Evolutionary conservation across 2,888 invertebrate genomes (phyloP).

Genomic region (Diarsia rubi): DNA sequence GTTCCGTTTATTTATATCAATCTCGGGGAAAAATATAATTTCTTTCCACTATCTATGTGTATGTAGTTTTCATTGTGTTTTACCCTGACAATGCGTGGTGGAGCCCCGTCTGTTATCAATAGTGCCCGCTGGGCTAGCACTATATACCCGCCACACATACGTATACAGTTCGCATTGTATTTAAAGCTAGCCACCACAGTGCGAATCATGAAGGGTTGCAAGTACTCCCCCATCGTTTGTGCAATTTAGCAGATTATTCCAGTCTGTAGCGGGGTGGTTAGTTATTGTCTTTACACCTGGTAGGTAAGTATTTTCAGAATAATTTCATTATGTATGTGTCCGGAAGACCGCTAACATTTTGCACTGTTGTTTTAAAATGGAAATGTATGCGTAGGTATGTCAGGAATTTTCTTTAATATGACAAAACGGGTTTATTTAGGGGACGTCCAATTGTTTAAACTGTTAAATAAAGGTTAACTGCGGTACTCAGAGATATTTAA

Average conservation of each 20-base stretch:
- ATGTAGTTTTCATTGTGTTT: conserved; percentile 46
- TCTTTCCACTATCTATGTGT: conserved; percentile 20
- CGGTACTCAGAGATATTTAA: no score
- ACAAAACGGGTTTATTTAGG: not conserved
- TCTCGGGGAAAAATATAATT: conserved; percentile 22
- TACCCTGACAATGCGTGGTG: conserved; percentile 50
- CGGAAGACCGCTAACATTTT: not conserved
- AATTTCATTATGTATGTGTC: not conserved
- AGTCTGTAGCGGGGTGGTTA: conserved; percentile 20
- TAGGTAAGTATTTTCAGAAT: not conserved
- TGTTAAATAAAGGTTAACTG: no score
- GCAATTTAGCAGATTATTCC: conserved; percentile 56
- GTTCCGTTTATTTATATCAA: conserved; percentile 25
- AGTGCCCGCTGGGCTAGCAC: conserved; percentile 47
- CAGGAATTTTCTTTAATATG: conserved; percentile 2
- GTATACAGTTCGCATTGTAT: conserved; percentile 44
- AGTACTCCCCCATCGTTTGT: conserved; percentile 48
- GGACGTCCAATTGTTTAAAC: not conserved
- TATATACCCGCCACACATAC: not conserved
- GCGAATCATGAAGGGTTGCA: conserved; percentile 51
- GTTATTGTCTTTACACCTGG: conserved; percentile 12
- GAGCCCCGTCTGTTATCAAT: conserved; percentile 53
- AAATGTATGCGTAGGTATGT: not conserved
- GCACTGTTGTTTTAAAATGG: conserved; percentile 3
- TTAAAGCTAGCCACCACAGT: conserved; percentile 51